Conservation (phyloP, 2,113 vertebrate genomes). For the Chloebia gouldiae region DNA sequence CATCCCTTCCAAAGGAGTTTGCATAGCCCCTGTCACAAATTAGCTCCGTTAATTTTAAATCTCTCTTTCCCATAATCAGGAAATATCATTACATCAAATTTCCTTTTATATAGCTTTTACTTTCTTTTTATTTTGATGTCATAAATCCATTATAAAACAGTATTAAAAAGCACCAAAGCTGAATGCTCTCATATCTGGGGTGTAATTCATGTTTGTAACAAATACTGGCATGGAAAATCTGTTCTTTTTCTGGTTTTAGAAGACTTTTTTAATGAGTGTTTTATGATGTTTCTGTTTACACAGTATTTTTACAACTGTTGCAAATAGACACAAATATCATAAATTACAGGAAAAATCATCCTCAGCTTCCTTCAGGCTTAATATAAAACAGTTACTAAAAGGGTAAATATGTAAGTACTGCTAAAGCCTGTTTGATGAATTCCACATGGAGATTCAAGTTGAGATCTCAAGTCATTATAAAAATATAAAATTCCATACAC, state of each 20-base stretch:
- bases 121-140: constrained; percentile 42
- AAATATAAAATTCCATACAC: background rate
- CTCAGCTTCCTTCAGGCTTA: constrained; percentile 46
- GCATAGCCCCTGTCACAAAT: background rate
- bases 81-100: background rate
- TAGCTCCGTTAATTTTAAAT: background rate
- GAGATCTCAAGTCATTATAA: background rate
- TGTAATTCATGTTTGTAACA: constrained; percentile 43
- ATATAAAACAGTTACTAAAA: constrained; percentile 70
- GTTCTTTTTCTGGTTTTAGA: constrained; percentile 56
- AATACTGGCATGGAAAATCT: constrained; percentile 51
- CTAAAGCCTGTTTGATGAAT: constrained; percentile 56
- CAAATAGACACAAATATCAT: constrained; percentile 70
- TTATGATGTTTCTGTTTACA: constrained; percentile 72
- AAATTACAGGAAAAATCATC: constrained; percentile 66
- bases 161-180: constrained; percentile 33
- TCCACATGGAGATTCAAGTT: constrained; percentile 55
- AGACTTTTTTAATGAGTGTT: constrained; percentile 53
- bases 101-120: background rate
- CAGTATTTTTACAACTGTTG: constrained; percentile 72
- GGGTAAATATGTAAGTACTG: constrained; percentile 53
- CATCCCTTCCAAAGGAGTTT: background rate
- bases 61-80: background rate
- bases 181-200: background rate
- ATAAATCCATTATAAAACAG: constrained; percentile 37